phyloP scores from a whole-genome alignment of 2,797 vertebrate species.

The Syngnathus rostellatus region DNA sequence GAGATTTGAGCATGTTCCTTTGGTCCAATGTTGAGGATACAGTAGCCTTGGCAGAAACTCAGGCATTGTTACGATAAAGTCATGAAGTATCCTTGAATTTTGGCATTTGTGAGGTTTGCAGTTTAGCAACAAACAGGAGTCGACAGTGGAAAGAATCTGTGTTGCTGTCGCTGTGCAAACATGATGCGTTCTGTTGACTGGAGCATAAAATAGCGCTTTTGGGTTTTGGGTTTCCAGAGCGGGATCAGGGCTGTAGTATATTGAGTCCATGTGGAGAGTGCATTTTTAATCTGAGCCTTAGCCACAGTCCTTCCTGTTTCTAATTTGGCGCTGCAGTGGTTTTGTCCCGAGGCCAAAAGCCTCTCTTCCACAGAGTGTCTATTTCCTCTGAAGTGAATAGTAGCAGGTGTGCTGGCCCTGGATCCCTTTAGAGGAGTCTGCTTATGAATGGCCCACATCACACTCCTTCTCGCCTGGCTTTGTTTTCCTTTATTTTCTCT shows the following conservation, averaged over 20 bases:
- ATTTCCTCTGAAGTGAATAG: conserved; percentile 81
- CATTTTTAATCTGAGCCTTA: conserved; percentile 77
- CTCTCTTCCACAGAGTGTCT: conserved; percentile 78
- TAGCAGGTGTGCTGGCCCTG: conserved; percentile 77
- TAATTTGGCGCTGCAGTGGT: conserved; percentile 78
- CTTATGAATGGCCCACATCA: conserved; percentile 71
- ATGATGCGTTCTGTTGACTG: conserved; percentile 71
- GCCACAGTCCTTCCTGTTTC: conserved; percentile 81
- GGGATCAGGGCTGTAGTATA: conserved; percentile 73
- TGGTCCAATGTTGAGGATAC: neutral
- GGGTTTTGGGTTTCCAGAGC: conserved; percentile 75
- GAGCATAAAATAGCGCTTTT: conserved; percentile 75
- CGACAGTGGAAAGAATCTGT: conserved; percentile 61
- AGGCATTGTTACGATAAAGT: conserved; percentile 2
- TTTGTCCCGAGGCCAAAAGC: conserved; percentile 76
- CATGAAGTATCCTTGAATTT: conserved; percentile 34
- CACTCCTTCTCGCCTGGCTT: conserved; percentile 50
- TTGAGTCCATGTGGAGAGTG: conserved; percentile 78
- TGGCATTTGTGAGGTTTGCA: conserved; percentile 43
- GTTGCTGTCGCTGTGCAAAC: conserved; percentile 67
- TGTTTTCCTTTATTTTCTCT: conserved; percentile 47
- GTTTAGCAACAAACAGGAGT: conserved; percentile 61
- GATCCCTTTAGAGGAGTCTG: conserved; percentile 61
- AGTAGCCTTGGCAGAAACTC: neutral
- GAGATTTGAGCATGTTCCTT: neutral